A percentile compares a stretch with the other conserved stretches of the same genome.
phyloP scores from a whole-genome alignment of 2,113 vertebrate species.

The Corythoichthys intestinalis region DNA sequence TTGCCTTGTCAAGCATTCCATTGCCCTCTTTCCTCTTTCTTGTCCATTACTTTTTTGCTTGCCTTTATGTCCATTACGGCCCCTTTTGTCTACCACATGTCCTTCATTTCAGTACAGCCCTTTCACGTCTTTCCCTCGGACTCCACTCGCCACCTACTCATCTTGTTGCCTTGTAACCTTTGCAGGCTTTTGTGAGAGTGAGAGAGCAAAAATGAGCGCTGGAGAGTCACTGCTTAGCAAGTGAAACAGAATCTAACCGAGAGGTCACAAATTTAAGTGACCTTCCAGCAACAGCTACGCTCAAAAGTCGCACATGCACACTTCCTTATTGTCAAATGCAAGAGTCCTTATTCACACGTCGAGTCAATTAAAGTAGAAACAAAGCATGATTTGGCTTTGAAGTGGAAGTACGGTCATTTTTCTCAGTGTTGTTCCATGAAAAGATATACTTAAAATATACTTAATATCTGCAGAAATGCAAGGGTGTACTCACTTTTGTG shows the following conservation, averaged over 20 bases:
- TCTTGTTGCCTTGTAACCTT: conserved; percentile 66
- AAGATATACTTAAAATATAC: too few species aligned
- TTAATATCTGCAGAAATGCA: too few species aligned
- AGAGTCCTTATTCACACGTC: conserved; percentile 36
- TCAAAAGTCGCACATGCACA: conserved; percentile 48
- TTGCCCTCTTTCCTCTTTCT: conserved; percentile 30
- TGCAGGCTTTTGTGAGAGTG: conserved; percentile 42
- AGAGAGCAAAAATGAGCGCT: conserved; percentile 9
- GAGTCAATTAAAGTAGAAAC: background rate
- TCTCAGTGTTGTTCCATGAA: background rate
- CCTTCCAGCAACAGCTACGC: conserved; percentile 30
- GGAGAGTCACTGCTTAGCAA: conserved; percentile 54
- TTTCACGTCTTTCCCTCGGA: conserved; percentile 6
- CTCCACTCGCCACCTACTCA: conserved; percentile 37
- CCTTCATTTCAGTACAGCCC: conserved; percentile 26
- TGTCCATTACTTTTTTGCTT: conserved; percentile 34
- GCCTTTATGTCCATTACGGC: conserved; percentile 25
- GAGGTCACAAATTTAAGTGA: conserved; percentile 60
- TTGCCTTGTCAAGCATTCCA: background rate
- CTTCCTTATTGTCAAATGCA: conserved; percentile 56
- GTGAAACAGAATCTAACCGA: conserved; percentile 58
- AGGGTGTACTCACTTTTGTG: too few species aligned
- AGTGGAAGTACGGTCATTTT: background rate
- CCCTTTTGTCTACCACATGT: conserved; percentile 7
- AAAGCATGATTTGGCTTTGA: background rate